phyloP scores from a whole-genome alignment of 2,113 vertebrate genomes.

The Crypturellus undulatus region DNA sequence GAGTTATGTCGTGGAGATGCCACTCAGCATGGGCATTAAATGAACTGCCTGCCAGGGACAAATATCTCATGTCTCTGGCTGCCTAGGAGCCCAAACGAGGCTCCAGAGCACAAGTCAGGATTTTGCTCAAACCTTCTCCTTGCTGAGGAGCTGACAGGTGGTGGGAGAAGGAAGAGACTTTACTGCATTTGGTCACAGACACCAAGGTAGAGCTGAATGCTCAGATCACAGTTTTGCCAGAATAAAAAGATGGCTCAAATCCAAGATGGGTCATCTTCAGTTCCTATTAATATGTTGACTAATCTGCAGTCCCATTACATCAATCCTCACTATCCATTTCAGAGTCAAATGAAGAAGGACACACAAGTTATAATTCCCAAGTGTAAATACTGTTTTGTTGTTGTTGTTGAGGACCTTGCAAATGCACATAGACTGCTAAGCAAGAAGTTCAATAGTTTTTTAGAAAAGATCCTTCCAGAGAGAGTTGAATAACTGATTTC shows the following conservation, averaged over 20 bases:
- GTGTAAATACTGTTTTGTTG: neutral
- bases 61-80: neutral
- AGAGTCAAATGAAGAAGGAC: neutral
- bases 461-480: constrained; percentile 15
- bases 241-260: neutral
- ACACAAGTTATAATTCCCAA: neutral
- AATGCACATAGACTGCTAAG: neutral
- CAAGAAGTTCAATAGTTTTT: neutral
- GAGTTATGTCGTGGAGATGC: neutral
- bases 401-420: neutral
- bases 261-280: neutral
- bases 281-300: neutral
- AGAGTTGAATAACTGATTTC: neutral
- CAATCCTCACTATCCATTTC: neutral
- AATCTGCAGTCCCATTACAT: neutral
- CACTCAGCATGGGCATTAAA: neutral
- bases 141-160: neutral
- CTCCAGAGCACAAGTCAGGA: neutral
- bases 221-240: neutral
- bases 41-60: neutral
- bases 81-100: fast-evolving
- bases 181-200: neutral
- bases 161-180: neutral
- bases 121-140: neutral
- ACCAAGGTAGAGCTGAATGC: neutral